Conservation (phyloP, 1,140 invertebrate genomes). For the Drosophila takahashii region DNA sequence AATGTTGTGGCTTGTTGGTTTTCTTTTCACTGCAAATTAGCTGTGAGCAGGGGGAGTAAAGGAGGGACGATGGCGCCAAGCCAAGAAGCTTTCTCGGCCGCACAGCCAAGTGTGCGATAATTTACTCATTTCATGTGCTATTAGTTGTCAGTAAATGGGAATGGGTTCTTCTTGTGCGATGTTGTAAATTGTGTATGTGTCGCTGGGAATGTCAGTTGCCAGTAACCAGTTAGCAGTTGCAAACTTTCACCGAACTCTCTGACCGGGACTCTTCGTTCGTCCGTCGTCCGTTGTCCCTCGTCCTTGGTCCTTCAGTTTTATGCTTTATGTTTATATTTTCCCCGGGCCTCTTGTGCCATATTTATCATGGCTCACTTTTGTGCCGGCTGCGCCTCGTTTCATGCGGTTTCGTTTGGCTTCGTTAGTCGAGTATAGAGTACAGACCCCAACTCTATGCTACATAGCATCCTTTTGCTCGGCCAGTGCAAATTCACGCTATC, state of each 20-base stretch:
- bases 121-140: conserved; percentile 81
- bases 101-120: conserved; percentile 60
- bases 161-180: neutral
- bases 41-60: conserved; percentile 26
- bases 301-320: conserved; percentile 44
- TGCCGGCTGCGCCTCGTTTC: conserved; percentile 45
- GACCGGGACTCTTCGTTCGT: conserved; percentile 7
- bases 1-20: conserved; percentile 78
- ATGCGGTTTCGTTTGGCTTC: conserved; percentile 21
- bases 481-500: conserved; percentile 55
- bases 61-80: neutral
- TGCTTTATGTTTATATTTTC: conserved; percentile 60
- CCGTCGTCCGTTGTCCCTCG: conserved; percentile 11
- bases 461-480: conserved; percentile 25
- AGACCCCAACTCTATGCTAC: neutral
- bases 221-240: conserved; percentile 20
- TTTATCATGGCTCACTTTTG: conserved; percentile 72
- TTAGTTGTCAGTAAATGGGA: conserved; percentile 61
- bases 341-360: conserved; percentile 41
- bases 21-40: conserved; percentile 76
- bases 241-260: conserved; percentile 37
- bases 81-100: conserved; percentile 6
- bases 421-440: neutral
- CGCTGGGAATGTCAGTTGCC: conserved; percentile 37
- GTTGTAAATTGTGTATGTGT: conserved; percentile 48